A percentile compares a stretch with the other conserved stretches of the same genome.
These are phyloP conservation scores for Perithous albicinctus DNA, from an alignment of 2,888 invertebrate species.

Conservation along the genomic window DNA sequence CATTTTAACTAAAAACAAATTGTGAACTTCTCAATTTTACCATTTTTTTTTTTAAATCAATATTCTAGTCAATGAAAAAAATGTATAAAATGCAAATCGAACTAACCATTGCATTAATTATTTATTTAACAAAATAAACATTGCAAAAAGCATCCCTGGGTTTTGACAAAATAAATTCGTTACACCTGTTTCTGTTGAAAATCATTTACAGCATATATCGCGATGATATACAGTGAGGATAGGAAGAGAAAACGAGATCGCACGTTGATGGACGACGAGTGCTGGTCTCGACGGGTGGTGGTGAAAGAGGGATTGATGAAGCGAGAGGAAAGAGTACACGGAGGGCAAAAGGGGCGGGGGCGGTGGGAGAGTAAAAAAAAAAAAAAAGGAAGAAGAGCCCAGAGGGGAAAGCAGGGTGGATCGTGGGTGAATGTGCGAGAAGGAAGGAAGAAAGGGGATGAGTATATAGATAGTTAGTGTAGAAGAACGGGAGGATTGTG, in stretches of 20 bases:
- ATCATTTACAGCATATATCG: background rate
- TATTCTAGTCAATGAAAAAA: too few species aligned
- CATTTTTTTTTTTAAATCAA: too few species aligned
- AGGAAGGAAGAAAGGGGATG: slow-evolving; percentile 40
- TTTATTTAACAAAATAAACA: too few species aligned
- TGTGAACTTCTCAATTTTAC: too few species aligned
- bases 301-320: slow-evolving; percentile 57
- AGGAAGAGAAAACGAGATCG: slow-evolving; percentile 14
- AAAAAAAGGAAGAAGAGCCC: slow-evolving; percentile 20
- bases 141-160: too few species aligned
- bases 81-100: too few species aligned
- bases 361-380: slow-evolving; percentile 11
- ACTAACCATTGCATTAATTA: too few species aligned
- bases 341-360: background rate
- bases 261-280: slow-evolving; percentile 50
- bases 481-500: slow-evolving; percentile 3
- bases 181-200: too few species aligned
- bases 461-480: slow-evolving; percentile 36
- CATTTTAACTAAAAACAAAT: too few species aligned
- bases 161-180: too few species aligned
- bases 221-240: background rate
- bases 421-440: slow-evolving; percentile 28
- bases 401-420: slow-evolving; percentile 41
- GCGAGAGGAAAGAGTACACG: slow-evolving; percentile 42
- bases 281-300: slow-evolving; percentile 36